Evolutionary conservation across 1,140 invertebrate species (phyloP).

Genomic region (Zelostemma sp.): DNA sequence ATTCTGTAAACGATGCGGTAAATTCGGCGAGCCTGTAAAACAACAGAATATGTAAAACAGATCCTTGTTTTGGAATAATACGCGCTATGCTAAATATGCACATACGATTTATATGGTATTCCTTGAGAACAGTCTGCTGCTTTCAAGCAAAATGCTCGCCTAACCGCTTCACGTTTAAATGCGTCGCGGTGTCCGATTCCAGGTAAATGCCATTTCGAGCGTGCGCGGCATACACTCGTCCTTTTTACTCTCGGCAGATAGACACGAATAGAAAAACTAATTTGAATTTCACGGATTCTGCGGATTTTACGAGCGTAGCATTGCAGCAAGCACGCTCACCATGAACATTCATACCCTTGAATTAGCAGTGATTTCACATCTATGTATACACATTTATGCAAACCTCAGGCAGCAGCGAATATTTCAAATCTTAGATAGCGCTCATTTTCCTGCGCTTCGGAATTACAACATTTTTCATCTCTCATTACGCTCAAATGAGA

Average conservation of each 20-base stretch:
- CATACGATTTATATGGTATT: slow-evolving; percentile 54
- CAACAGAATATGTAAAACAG: slow-evolving; percentile 49
- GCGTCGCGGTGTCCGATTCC: slow-evolving; percentile 36
- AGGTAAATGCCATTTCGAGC: slow-evolving; percentile 48
- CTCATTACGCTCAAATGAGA: too few species aligned
- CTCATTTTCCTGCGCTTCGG: too few species aligned
- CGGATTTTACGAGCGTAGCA: slow-evolving; percentile 28
- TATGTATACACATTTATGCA: slow-evolving; percentile 22
- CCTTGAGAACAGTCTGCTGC: slow-evolving; percentile 47
- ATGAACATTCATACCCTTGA: slow-evolving; percentile 1
- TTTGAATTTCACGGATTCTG: slow-evolving; percentile 50
- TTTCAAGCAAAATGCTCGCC: slow-evolving; percentile 45
- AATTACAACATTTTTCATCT: too few species aligned
- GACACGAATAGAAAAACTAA: slow-evolving; percentile 47
- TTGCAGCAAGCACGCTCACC: not conserved
- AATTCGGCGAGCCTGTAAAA: slow-evolving; percentile 41
- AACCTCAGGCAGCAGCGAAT: not conserved
- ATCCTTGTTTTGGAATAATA: slow-evolving; percentile 60
- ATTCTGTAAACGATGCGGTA: slow-evolving; percentile 32
- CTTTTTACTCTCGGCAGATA: slow-evolving; percentile 36
- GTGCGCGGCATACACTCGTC: slow-evolving; percentile 28
- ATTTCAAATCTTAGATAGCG: not conserved
- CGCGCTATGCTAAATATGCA: slow-evolving; percentile 56
- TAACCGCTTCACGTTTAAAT: slow-evolving; percentile 50
- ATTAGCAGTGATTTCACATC: slow-evolving; percentile 21